phyloP scores from a whole-genome alignment of 2,113 vertebrate genomes.

The Aleadryas rufinucha region DNA sequence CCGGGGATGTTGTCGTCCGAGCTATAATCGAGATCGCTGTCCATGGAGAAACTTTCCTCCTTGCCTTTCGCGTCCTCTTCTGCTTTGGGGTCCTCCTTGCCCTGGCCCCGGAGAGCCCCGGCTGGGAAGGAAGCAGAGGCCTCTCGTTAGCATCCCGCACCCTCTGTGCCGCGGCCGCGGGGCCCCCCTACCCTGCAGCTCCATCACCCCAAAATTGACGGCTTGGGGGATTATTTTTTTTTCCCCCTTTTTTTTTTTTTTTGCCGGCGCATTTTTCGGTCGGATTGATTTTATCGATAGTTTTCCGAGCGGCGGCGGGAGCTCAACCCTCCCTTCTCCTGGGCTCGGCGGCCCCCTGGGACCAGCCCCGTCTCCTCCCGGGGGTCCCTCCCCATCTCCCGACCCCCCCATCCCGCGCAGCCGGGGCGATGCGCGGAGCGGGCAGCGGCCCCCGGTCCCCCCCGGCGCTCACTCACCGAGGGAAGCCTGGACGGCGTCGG shows the following conservation, averaged over 20 bases:
- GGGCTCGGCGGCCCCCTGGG: background rate
- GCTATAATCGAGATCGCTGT: conserved; percentile 97
- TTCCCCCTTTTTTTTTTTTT: accelerated
- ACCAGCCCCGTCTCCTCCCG: background rate
- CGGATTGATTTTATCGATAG: accelerated
- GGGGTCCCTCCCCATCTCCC: background rate
- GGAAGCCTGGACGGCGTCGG: conserved; percentile 80
- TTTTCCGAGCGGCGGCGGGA: background rate
- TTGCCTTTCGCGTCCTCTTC: conserved; percentile 87
- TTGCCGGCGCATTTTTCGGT: background rate
- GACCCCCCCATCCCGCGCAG: background rate
- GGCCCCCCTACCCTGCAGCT: background rate
- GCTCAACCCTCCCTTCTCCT: background rate
- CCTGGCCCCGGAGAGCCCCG: conserved; percentile 76
- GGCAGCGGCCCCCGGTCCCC: background rate
- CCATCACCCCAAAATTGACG: background rate
- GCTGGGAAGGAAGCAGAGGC: conserved; percentile 62
- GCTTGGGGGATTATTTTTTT: too few relatives aligned
- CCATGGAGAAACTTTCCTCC: conserved; percentile 94
- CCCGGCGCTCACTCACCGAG: conserved; percentile 77
- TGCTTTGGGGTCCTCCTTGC: conserved; percentile 82
- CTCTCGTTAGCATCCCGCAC: background rate
- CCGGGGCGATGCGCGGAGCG: background rate
- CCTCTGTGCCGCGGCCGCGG: background rate
- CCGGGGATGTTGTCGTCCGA: conserved; percentile 90